Evolutionary conservation across 2,888 invertebrate species (phyloP), one percentile per base, ranked within the genome.

Genomic region (Shargacucullia verbasci): DNA sequence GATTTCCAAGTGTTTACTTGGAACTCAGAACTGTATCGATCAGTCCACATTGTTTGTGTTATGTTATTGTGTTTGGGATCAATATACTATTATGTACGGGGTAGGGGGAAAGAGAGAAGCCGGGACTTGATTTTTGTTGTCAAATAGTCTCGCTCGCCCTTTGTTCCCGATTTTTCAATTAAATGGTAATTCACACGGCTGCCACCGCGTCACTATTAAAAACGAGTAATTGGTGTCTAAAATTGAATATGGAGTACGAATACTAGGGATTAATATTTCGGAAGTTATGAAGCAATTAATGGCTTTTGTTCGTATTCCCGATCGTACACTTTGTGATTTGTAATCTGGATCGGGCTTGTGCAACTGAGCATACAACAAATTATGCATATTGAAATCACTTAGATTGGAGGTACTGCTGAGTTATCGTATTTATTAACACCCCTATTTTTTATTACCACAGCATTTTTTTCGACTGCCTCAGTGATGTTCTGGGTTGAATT

Each of bases 161-260:
- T 64, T 64, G 67, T 60, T 49, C 41, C 37, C 41, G 31, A 45
- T 39, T 60, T 66, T 64, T 66, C 64, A 64, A 64, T 64, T 64
- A 66, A 66, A 49, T 37, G 40, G 40, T 60, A 67, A 49, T 66
- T 60, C 48, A 55, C 31, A 59, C 46, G 38, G 52, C 43, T 40
- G 11, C 33, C n/a, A 41, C 7, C 13, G 27, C 27, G 37, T 54
- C 27, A 37, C 31, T 60, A 54, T 47, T 65, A 48, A 64, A 45
- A 48, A 52, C 47, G 44, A 35, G 9, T 52, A 40, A 59, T 59
- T 65, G 46, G 39, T 20, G 31, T 44, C 44, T 39, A 39, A 59
- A 59, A 63, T 43, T 43, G 29, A 14, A 43, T 13, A 14, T 53
- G 59, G 52, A 33, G 35, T 29, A 50, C 35, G 39, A 4, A 8